Evolutionary conservation across 2,888 invertebrate genomes (phyloP), one percentile per base, ranked within the genome.

Genomic region (Drosophila differens): DNA sequence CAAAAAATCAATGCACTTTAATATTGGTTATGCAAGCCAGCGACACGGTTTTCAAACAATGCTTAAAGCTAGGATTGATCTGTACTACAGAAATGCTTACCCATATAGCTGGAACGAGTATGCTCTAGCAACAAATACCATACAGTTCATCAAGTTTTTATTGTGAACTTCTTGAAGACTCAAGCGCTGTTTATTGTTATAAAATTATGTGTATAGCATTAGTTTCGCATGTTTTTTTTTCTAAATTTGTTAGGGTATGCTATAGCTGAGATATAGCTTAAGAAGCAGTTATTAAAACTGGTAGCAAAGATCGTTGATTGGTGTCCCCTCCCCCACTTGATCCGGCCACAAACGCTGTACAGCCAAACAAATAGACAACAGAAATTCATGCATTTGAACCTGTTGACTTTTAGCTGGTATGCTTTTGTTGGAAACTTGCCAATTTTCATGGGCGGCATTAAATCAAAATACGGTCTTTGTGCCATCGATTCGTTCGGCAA

Each of bases 361-460:
- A 37, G 49, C 28, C 37, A 22, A 25, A 49, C 35, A 44, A 60
- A 47, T 33, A 25, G n/a, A n/a, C 44, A 52, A 37, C 52, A 19
- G 47, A 51, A 63, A 44, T 30, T 52, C n/a, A 66, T 30, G 35
- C 22, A 59, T 41, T 73, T 70, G 55, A 80, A 71, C 81, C 68
- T 67, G 37, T 76, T 81, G 86, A 83, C 76, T 83, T 53, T 70
- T 47, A 22, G 57, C 25, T 22, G 37, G 39, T 66, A 61, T 55
- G 30, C 41, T 35, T 71, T 71, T 33, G 62, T 54, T 37, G 39
- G 16, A 12, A 41, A 58, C 35, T 63, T 79, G 64, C 55, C 33
- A 62, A 41, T 70, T 69, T 82, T 83, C 86, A 81, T 79, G 89
- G 89, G 84, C 89, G 81, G 83, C 89, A 81, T 78, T 72, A 69